Percentiles rank a stretch among this genome's conserved stretches.
Conservation (phyloP, 2,113 vertebrate genomes). For the Benitochromis conjunctus region DNA sequence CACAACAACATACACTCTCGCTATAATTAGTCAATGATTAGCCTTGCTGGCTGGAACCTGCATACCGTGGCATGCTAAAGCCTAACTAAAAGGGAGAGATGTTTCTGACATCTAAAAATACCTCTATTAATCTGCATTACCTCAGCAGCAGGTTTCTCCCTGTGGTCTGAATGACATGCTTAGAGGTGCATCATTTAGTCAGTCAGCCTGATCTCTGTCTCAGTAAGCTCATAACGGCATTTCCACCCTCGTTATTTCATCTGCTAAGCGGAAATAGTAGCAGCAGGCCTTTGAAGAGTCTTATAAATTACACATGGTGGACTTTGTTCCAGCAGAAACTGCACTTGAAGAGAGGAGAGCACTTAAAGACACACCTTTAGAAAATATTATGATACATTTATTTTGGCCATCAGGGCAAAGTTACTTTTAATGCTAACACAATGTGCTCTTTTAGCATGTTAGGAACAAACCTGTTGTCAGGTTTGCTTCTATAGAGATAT, state of each 20-base stretch:
- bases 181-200: neutral
- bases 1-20: neutral
- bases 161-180: neutral
- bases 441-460: conserved; percentile 7
- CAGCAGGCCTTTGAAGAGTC: neutral
- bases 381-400: conserved; percentile 66
- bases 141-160: conserved; percentile 1
- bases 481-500: conserved; percentile 37
- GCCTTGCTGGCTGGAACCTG: conserved; percentile 29
- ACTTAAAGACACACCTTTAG: conserved; percentile 63
- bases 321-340: conserved; percentile 49
- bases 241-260: neutral
- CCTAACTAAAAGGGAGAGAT: neutral
- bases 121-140: conserved; percentile 13
- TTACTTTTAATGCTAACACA: conserved; percentile 14
- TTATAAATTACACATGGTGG: conserved; percentile 48
- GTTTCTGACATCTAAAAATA: conserved; percentile 43
- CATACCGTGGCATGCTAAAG: neutral
- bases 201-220: neutral
- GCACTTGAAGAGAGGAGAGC: conserved; percentile 22
- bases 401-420: conserved; percentile 42
- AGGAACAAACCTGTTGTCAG: conserved; percentile 35
- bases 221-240: neutral
- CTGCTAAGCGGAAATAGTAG: neutral
- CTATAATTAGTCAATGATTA: conserved; percentile 48